These are phyloP conservation scores for Camponotus pennsylvanicus DNA, from an alignment of 1,140 invertebrate species.

Conservation along the genomic window DNA sequence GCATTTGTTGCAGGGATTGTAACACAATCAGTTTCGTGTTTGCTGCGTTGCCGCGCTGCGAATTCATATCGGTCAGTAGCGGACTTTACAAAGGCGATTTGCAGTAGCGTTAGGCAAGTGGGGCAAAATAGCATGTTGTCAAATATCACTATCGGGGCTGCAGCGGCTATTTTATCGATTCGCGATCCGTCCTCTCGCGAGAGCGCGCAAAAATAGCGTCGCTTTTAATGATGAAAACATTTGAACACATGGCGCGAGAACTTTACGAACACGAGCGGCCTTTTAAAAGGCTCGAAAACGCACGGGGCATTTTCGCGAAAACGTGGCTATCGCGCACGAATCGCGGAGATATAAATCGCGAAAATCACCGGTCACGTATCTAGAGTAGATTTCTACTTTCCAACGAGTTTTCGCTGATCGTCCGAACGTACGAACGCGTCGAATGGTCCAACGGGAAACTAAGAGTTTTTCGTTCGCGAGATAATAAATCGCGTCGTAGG, in stretches of 20 bases:
- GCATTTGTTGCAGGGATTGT: slow-evolving; percentile 34
- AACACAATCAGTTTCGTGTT: slow-evolving; percentile 52
- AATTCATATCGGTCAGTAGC: slow-evolving; percentile 25
- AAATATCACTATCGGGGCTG: slow-evolving; percentile 8
- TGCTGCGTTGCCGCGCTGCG: slow-evolving; percentile 30
- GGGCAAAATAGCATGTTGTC: slow-evolving; percentile 39
- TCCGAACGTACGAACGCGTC: slow-evolving; percentile 30
- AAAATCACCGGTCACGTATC: slow-evolving; percentile 58
- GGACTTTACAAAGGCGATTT: slow-evolving; percentile 56
- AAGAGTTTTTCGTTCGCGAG: slow-evolving; percentile 47
- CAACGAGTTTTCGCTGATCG: slow-evolving; percentile 42
- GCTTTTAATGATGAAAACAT: slow-evolving; percentile 51
- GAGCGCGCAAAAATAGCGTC: not conserved
- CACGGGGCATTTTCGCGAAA: not conserved
- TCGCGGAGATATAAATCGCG: slow-evolving; percentile 38
- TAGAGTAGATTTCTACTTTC: slow-evolving; percentile 46
- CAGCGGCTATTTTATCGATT: slow-evolving; percentile 40
- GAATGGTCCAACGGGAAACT: slow-evolving; percentile 6
- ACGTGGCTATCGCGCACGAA: slow-evolving; percentile 5
- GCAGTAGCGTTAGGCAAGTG: slow-evolving; percentile 13
- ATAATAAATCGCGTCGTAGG: slow-evolving; percentile 51
- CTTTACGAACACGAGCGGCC: slow-evolving; percentile 13
- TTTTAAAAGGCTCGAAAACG: slow-evolving; percentile 18
- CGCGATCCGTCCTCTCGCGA: slow-evolving; percentile 27
- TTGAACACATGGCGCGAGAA: slow-evolving; percentile 3